Evolutionary conservation across 2,797 vertebrate species (phyloP).

Genomic region (Thripadectes ignobilis): DNA sequence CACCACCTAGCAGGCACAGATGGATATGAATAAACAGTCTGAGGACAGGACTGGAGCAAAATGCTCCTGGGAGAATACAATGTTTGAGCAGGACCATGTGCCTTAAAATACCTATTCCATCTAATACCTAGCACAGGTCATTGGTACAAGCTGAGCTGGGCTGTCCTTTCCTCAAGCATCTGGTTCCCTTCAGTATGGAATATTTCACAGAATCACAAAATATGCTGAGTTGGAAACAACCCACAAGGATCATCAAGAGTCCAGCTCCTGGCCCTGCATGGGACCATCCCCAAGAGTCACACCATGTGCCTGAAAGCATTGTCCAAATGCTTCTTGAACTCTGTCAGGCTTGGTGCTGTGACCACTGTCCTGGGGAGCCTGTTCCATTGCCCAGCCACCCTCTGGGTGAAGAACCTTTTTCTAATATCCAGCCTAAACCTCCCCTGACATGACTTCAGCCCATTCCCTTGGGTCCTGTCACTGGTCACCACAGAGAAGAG

Average conservation of each 20-base stretch:
- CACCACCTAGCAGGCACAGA: slow-evolving; percentile 58
- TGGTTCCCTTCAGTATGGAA: neutral
- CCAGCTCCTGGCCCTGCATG: neutral
- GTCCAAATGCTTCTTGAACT: neutral
- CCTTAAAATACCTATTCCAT: neutral
- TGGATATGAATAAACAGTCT: neutral
- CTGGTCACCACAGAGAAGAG: neutral
- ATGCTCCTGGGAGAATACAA: neutral
- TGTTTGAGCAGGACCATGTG: neutral
- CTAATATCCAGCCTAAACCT: neutral
- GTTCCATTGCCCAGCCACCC: neutral
- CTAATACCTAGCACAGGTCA: neutral
- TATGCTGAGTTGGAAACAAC: neutral
- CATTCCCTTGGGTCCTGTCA: neutral
- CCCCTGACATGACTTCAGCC: neutral
- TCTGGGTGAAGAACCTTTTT: neutral
- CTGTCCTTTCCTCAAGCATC: neutral
- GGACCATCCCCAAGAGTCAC: neutral
- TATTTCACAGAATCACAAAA: neutral
- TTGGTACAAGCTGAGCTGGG: neutral
- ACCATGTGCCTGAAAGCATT: neutral
- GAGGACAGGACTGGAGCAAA: neutral
- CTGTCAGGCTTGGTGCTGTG: neutral
- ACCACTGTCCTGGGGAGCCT: neutral
- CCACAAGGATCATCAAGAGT: neutral